Percentiles rank a stretch among this genome's conserved stretches.
Evolutionary conservation across 2,113 vertebrate genomes (phyloP).

Genomic region (Sinosuthora webbiana): DNA sequence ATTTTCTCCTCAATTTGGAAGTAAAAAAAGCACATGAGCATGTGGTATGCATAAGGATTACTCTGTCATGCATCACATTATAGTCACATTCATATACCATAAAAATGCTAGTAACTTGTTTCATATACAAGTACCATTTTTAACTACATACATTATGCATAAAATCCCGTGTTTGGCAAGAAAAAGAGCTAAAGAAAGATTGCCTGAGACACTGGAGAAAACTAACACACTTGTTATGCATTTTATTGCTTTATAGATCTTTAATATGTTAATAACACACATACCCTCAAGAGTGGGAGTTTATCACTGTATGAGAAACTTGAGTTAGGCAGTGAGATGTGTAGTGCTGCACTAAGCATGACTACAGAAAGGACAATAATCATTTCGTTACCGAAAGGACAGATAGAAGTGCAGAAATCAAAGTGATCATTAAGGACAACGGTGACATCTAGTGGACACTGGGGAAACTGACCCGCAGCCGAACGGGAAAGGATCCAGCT

Average conservation of each 20-base stretch:
- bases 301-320: not conserved
- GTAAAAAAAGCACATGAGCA: conserved; percentile 30
- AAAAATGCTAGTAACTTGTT: not conserved
- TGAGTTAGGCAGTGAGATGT: not conserved
- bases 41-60: conserved; percentile 47
- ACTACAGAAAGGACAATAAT: not conserved
- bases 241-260: not conserved
- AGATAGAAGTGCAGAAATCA: not conserved
- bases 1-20: conserved; percentile 47
- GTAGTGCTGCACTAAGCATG: not conserved
- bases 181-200: not conserved
- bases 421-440: conserved; percentile 44
- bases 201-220: not conserved
- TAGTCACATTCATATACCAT: not conserved
- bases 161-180: not conserved
- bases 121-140: not conserved
- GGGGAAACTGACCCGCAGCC: not conserved
- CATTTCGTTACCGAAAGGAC: not conserved
- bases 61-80: conserved; percentile 15
- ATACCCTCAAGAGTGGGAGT: not conserved
- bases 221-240: not conserved
- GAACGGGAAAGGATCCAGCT: not conserved
- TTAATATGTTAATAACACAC: not conserved
- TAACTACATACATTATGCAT: not conserved
- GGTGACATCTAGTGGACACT: conserved; percentile 75